Percentiles rank a stretch among this genome's conserved stretches.
phyloP scores from a whole-genome alignment of 2,888 invertebrate genomes.

The Blastobasis lacticolella region DNA sequence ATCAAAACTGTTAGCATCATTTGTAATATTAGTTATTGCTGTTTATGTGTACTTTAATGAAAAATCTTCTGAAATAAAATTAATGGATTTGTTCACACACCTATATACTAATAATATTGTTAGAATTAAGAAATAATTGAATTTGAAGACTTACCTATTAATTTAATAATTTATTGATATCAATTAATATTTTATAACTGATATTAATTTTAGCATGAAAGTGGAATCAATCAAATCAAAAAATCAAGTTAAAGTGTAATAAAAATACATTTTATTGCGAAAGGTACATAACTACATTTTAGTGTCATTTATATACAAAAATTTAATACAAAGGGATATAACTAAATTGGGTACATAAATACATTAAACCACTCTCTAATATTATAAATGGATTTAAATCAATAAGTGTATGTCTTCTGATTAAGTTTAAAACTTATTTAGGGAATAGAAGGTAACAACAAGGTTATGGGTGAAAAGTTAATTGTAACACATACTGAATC shows the following conservation, averaged over 20 bases:
- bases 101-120: not conserved
- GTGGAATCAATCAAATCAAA: constrained; percentile 21
- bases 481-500: no score
- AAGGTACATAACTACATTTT: constrained; percentile 65
- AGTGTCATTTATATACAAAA: constrained; percentile 71
- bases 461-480: no score
- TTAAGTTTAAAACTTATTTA: no score
- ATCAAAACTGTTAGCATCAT: constrained; percentile 31
- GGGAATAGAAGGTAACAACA: no score
- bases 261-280: constrained; percentile 74
- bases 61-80: constrained; percentile 24
- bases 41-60: constrained; percentile 44
- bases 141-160: not conserved
- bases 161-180: constrained; percentile 5
- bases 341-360: constrained; percentile 37
- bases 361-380: constrained; percentile 25
- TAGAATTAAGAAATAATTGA: not conserved
- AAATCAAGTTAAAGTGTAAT: constrained; percentile 60
- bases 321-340: constrained; percentile 55
- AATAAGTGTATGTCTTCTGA: no score
- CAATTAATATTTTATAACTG: constrained; percentile 5
- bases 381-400: no score
- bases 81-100: constrained; percentile 27
- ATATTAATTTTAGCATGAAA: not conserved
- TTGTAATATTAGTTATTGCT: constrained; percentile 32